Evolutionary conservation across 2,888 invertebrate species (phyloP).

Genomic region (Prionchulus punctatus): DNA sequence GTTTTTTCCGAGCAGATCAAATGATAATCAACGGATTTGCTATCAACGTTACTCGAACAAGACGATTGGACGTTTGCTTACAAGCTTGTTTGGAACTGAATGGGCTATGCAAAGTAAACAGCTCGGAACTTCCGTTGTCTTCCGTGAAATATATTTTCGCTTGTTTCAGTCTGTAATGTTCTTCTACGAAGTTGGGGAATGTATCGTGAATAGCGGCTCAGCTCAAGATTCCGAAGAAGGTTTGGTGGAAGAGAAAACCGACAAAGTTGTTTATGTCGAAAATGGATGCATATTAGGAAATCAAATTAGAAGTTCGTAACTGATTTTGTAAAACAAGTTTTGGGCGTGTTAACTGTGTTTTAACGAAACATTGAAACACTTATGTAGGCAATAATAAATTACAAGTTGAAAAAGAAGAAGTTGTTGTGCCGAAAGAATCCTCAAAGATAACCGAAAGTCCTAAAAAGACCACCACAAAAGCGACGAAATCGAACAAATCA

Average conservation of each 20-base stretch:
- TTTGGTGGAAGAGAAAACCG: slow-evolving; percentile 17
- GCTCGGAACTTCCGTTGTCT: not conserved
- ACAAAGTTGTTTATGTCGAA: slow-evolving; percentile 27
- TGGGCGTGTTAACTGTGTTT: too few species aligned
- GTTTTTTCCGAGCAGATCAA: slow-evolving; percentile 26
- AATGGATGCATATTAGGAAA: too few species aligned
- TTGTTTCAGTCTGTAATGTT: slow-evolving; percentile 28
- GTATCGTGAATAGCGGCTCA: slow-evolving; percentile 25
- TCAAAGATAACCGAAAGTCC: too few species aligned
- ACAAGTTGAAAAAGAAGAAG: too few species aligned
- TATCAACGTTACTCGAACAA: slow-evolving; percentile 18
- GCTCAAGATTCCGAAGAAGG: slow-evolving; percentile 8
- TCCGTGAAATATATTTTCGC: not conserved
- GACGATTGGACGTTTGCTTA: slow-evolving; percentile 24
- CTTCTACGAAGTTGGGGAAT: slow-evolving; percentile 31
- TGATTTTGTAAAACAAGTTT: too few species aligned
- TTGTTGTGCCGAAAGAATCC: too few species aligned
- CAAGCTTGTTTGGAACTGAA: slow-evolving; percentile 21
- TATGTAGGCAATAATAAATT: too few species aligned
- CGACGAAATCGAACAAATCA: too few species aligned
- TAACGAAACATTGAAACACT: too few species aligned
- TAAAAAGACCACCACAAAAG: too few species aligned
- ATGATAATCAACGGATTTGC: slow-evolving; percentile 27
- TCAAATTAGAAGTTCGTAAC: too few species aligned
- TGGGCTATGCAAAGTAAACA: slow-evolving; percentile 21